Evolutionary conservation across 37 sponge, comb jelly and placozoan genomes (phyloP).

Genomic region (Beroe forskalii): DNA sequence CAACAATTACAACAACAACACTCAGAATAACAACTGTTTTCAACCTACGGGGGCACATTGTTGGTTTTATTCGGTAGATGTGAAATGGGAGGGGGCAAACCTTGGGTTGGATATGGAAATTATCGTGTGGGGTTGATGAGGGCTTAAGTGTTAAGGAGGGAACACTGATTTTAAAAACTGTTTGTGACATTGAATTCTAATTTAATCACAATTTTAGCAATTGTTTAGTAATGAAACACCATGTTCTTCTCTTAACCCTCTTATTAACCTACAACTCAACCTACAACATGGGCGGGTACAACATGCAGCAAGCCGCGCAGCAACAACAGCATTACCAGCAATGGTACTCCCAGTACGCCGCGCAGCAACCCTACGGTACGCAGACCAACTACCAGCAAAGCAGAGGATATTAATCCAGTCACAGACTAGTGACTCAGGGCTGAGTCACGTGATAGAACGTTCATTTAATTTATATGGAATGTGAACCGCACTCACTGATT

Average conservation of each 20-base stretch:
- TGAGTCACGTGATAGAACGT: too few species aligned
- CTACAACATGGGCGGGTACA: constrained; percentile 9
- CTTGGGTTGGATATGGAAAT: too few species aligned
- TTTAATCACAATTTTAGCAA: background rate
- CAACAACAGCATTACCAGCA: constrained; percentile 17
- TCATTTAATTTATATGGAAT: too few species aligned
- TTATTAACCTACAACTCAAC: background rate
- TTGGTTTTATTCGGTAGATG: too few species aligned
- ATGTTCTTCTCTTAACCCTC: too few species aligned
- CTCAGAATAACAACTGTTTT: background rate
- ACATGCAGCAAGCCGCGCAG: constrained; percentile 35
- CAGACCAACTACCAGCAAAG: background rate
- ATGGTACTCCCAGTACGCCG: constrained; percentile 18
- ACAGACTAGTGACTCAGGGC: too few species aligned
- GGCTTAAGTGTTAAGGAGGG: background rate
- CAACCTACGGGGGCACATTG: too few species aligned
- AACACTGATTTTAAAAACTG: background rate
- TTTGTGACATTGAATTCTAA: background rate
- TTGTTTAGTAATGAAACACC: background rate
- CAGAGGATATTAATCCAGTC: constrained; percentile 3
- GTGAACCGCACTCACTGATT: too few species aligned
- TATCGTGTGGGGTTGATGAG: too few species aligned
- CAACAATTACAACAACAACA: constrained; percentile 22
- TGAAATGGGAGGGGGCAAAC: too few species aligned
- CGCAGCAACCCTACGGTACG: background rate